Evolutionary conservation across 2,888 invertebrate species (phyloP).

Genomic region (Antitype chi): DNA sequence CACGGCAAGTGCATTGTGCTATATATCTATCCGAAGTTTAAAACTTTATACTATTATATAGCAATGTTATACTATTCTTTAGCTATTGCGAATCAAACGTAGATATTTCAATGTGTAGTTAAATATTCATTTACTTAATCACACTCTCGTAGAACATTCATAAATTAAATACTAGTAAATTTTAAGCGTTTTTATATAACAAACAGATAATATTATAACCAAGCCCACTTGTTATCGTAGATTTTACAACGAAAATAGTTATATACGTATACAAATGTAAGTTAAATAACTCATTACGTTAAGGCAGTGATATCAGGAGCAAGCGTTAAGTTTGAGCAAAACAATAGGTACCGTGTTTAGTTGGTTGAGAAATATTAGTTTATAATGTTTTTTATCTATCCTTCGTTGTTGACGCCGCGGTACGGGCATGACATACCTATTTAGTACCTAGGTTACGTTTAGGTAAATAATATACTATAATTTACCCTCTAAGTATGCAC

Average conservation of each 20-base stretch:
- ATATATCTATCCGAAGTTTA: constrained; percentile 69
- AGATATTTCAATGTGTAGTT: constrained; percentile 75
- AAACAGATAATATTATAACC: constrained; percentile 70
- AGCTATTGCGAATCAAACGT: constrained; percentile 75
- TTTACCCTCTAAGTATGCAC: constrained; percentile 76
- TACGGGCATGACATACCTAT: constrained; percentile 52
- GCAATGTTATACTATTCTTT: constrained; percentile 72
- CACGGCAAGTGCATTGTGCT: constrained; percentile 73
- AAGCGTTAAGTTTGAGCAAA: constrained; percentile 68
- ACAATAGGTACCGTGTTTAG: constrained; percentile 64
- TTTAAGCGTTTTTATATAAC: constrained; percentile 72
- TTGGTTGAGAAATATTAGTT: constrained; percentile 44
- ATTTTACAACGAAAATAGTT: constrained; percentile 88
- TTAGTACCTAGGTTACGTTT: constrained; percentile 59
- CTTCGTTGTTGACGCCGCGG: constrained; percentile 71
- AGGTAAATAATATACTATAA: constrained; percentile 64
- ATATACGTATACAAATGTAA: constrained; percentile 79
- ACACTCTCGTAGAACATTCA: constrained; percentile 68
- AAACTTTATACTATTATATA: constrained; percentile 59
- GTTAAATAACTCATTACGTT: constrained; percentile 70
- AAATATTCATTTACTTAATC: constrained; percentile 68
- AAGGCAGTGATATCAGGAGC: constrained; percentile 64
- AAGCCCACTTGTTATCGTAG: constrained; percentile 85
- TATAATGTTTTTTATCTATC: constrained; percentile 56
- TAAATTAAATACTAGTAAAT: constrained; percentile 64